Evolutionary conservation across 2,888 invertebrate genomes (phyloP), one percentile per base, ranked within the genome.

Genomic region (Ormyrus rosae): DNA sequence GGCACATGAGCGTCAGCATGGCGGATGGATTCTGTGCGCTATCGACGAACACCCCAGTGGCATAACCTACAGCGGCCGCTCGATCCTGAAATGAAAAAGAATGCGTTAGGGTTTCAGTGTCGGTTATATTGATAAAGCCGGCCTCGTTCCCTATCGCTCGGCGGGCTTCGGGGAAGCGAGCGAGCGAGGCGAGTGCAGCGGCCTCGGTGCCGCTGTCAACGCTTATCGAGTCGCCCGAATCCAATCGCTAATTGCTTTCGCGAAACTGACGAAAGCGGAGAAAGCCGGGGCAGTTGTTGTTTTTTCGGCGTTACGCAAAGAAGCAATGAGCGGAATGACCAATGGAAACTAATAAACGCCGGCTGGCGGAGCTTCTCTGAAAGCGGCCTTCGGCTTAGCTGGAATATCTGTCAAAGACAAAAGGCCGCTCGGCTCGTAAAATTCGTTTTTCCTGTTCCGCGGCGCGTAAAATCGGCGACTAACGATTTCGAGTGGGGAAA

Each of bases 1-100:
- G 95, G 90, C 95, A 95, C 91, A 91, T 92, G 89, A 92, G 93
- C 92, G 91, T 93, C 93, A 90, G 84, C 90, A 90, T 90, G 81
- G 80, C 86, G 81, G 55, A 53, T 63, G 74, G 67, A 34, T 55
- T 67, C 70, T 71, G 34, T 34, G 34, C n/a, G 70, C 53, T 50
- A 51, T 50, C 61, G 46, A 5, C 55, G 72, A 45, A 50, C 68
- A 58, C 34, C 34, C 34, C 34, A 34, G 34, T 34, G 34, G 80
- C 80, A 77, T 80, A 72, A 77, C 70, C 77, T 68, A 53, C n/a
- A 56, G 7, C 58, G 46, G 56, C 63, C 9, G 58, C 55, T 34
- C 11, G 13, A 9, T 72, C 46, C 79, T 79, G 74, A 65, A 53
- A 78, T 5, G 11, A 2, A 64, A 34, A 75, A 46, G 8, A 55